phyloP scores from a whole-genome alignment of 2,888 invertebrate genomes.

The Lomographa bimaculata region DNA sequence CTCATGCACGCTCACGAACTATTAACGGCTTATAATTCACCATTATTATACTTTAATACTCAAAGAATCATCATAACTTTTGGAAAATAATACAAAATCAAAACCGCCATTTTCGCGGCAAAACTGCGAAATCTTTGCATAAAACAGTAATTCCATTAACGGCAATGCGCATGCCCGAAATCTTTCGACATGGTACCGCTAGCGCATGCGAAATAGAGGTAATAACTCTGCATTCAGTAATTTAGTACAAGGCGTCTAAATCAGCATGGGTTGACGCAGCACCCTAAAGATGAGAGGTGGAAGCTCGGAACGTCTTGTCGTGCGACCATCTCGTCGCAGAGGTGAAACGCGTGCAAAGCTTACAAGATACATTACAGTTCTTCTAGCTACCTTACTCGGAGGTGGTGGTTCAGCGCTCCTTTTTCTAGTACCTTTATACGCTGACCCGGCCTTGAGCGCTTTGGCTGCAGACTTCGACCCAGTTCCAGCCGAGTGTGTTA shows the following conservation, averaged over 20 bases:
- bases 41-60: too few species aligned
- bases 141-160: too few species aligned
- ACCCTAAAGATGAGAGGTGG: slow-evolving; percentile 73
- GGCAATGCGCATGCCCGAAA: slow-evolving; percentile 52
- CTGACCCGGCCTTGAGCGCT: slow-evolving; percentile 82
- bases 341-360: slow-evolving; percentile 71
- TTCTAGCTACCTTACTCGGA: slow-evolving; percentile 68
- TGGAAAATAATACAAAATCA: too few species aligned
- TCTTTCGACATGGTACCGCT: too few species aligned
- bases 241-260: slow-evolving; percentile 44
- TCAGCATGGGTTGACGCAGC: slow-evolving; percentile 77
- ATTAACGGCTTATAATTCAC: too few species aligned
- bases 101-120: too few species aligned
- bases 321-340: slow-evolving; percentile 63
- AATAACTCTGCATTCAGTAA: slow-evolving; percentile 34
- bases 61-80: too few species aligned
- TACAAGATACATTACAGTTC: slow-evolving; percentile 72
- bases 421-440: slow-evolving; percentile 77
- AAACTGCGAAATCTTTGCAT: too few species aligned
- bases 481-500: slow-evolving; percentile 88
- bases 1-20: too few species aligned
- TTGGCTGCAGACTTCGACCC: slow-evolving; percentile 90
- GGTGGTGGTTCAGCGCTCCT: slow-evolving; percentile 76
- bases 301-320: slow-evolving; percentile 74
- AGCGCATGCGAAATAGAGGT: slow-evolving; percentile 45